Evolutionary conservation across 2,888 invertebrate species (phyloP).

Genomic region (Scaptomyza cyrtandrae): DNA sequence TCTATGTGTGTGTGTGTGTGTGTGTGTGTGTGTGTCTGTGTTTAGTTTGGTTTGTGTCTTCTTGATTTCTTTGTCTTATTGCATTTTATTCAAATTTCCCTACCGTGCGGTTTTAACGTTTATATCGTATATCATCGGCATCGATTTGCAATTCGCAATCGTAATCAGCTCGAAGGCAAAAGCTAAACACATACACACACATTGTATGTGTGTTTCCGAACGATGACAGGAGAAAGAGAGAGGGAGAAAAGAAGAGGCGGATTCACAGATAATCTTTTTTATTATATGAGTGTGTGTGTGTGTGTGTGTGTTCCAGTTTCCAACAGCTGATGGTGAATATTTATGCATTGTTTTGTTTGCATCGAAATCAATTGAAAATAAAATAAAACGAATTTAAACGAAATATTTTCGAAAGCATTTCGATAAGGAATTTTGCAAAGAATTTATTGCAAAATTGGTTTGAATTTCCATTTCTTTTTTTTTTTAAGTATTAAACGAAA

Average conservation of each 20-base stretch:
- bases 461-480: neutral
- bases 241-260: slow-evolving; percentile 11
- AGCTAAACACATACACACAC: neutral
- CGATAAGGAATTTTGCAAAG: neutral
- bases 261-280: slow-evolving; percentile 46
- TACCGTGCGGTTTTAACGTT: slow-evolving; percentile 80
- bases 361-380: slow-evolving; percentile 2
- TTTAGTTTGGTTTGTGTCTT: slow-evolving; percentile 25
- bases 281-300: slow-evolving; percentile 12
- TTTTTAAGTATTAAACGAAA: neutral
- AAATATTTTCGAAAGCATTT: neutral
- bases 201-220: slow-evolving; percentile 4
- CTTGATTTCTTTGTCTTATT: slow-evolving; percentile 75
- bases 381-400: neutral
- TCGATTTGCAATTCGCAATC: slow-evolving; percentile 81
- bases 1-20: neutral
- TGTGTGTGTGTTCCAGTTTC: slow-evolving; percentile 50
- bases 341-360: slow-evolving; percentile 50
- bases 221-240: slow-evolving; percentile 27
- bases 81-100: slow-evolving; percentile 81
- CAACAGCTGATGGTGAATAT: slow-evolving; percentile 68
- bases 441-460: neutral
- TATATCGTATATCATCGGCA: slow-evolving; percentile 57
- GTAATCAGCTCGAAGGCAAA: slow-evolving; percentile 71
- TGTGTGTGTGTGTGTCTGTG: neutral